Base-by-base conservation (phyloP, 2,888 invertebrate species). In the Palloptera scutellata region DNA sequence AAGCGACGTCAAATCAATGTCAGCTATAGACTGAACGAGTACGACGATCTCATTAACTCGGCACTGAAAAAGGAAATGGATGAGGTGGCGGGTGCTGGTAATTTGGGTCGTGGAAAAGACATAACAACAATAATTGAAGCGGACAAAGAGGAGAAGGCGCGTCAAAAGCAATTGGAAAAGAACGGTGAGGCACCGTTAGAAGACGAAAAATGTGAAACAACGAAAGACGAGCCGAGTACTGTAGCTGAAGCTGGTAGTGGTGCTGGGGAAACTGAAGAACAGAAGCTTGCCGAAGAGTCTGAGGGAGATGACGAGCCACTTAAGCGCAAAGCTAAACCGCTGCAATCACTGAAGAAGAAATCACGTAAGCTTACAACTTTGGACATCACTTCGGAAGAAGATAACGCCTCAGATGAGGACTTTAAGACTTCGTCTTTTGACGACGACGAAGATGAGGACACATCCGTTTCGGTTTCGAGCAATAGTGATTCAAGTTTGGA, bases 1-100 rank as follows among this genome's bases (percentile, higher is more conserved):
- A 92, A 94, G 77, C 89, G 96, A 17, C 87, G 91, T 0, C 91
- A 92, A 79, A 90, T 93, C 55, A 92, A 92, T 73, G 92, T 95
- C 66, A 94, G 92, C 82, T 92, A 93, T 79, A 89, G 92, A 72
- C 92, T 96, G 76, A 93, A 94, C 81, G 97, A 98, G 84, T 98
- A 94, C 86, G 98, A 98, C 82, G 93, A 97, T 42, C 89, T 98
- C 83, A 98, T 98, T 76, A 94, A 95, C 81, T 95, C 94, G 52
- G 98, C 98, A 11, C 91, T 95, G 74, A 90, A 91, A 86, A 83
- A 83, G 66, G 93, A 93, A 79, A 90, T 92, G 79, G 91, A 91
- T 41, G 90, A 91, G 5, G 90, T 90, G 0, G 91, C 91, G 66
- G 92, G 92, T 40, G 91, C 92, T 0, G 94, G 95, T 1, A 92